Evolutionary conservation across 2,113 vertebrate genomes (phyloP).

Genomic region (Chroicocephalus ridibundus): DNA sequence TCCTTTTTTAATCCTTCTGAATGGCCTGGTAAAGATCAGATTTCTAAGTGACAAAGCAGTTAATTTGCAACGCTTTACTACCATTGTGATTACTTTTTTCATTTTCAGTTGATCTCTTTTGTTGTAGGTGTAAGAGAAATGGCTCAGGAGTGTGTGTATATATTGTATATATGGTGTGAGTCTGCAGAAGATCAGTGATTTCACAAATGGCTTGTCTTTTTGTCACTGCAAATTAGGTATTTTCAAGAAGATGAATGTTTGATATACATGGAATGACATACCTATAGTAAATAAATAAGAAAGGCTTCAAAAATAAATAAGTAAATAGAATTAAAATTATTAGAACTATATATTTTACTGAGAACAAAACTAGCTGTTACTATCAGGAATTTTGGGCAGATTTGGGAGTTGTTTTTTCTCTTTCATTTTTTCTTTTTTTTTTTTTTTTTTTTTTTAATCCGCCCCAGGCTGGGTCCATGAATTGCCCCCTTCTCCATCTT

Average conservation of each 20-base stretch:
- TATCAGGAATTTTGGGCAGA: background rate
- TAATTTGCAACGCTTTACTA: background rate
- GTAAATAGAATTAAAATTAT: background rate
- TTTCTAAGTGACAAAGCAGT: conserved; percentile 6
- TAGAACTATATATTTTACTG: background rate
- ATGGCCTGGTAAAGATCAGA: conserved; percentile 25
- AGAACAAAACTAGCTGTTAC: background rate
- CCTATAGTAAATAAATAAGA: background rate
- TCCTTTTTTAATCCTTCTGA: conserved; percentile 5
- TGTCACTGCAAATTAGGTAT: background rate
- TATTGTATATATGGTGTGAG: background rate
- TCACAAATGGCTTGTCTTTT: background rate
- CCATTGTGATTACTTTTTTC: background rate
- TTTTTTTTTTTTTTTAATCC: background rate
- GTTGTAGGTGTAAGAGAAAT: background rate
- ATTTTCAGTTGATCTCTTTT: background rate
- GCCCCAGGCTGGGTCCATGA: background rate
- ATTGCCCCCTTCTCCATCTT: background rate
- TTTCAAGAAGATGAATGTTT: background rate
- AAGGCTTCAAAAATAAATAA: background rate
- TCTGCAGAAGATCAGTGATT: background rate
- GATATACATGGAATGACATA: background rate
- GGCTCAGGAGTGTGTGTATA: background rate
- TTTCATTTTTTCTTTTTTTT: background rate
- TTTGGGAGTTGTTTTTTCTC: background rate